Base-by-base conservation (phyloP, 2,797 vertebrate genomes). In the Zenarchopterus dispar region DNA sequence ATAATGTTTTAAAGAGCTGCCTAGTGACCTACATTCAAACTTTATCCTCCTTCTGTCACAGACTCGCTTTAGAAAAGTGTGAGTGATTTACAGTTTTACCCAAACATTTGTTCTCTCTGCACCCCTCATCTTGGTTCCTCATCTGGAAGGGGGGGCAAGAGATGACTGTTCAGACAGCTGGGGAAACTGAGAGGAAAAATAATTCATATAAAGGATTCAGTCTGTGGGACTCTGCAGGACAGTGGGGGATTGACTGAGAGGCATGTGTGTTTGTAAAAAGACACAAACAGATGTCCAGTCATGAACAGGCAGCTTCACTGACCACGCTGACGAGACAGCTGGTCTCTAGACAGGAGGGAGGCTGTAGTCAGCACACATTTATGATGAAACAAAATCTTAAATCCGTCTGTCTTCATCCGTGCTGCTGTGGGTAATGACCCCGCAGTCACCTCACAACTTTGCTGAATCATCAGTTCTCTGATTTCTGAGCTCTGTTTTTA, bases 21-120 rank as follows among this genome's bases (percentile, higher is more conserved):
- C 26, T 18, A 26, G n/a, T 33, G 28, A 56, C 76, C 61, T 41
- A 33, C 36, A 56, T 66, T 46, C 43, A 33, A 13, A 58, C 48
- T 9, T 57, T 45, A 59, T 51, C 41, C 5, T 62, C 64, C 52
- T 0, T 22, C 42, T 43, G 47, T 61, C 70, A 51, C 65, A 60
- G 67, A 63, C 74, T 78, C 77, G 56, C 67, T 65, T 33, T 64
- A 67, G 68, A 64, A 46, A 63, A 63, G 49, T 4, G 49, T 4
- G 2, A 31, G 58, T 82, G 78, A 91, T 91, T 90, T 88, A 90
- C 79, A 72, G 70, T 73, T 79, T 61, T 69, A 80, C 67, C 70
- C 70, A 63, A 81, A 84, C 70, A 51, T 67, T 73, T 53, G 17
- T 63, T 59, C 41, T 73, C 5, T 26, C 45, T 4, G 6, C 26